Evolutionary conservation across 2,888 invertebrate species (phyloP).

Genomic region (Pammene fasciana): DNA sequence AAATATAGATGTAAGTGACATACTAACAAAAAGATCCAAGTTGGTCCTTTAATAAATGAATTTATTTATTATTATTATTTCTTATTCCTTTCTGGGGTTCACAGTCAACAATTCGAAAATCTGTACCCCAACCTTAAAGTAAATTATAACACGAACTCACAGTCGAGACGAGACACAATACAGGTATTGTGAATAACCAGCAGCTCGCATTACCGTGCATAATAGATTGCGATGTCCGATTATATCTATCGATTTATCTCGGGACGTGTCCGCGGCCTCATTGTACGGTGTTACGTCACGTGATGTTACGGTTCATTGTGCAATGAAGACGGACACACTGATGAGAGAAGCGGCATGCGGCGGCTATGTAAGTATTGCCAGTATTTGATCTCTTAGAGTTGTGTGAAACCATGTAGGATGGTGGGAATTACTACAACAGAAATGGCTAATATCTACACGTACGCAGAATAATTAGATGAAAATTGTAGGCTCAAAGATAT

Average conservation of each 20-base stretch:
- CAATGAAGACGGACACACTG: slow-evolving; percentile 40
- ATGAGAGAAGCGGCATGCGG: slow-evolving; percentile 1
- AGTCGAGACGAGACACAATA: neutral
- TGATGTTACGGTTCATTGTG: slow-evolving; percentile 40
- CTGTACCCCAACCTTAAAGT: too few species aligned
- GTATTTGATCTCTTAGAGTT: neutral
- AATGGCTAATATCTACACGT: too few species aligned
- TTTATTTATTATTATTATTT: too few species aligned
- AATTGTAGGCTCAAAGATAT: too few species aligned
- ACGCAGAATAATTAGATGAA: too few species aligned
- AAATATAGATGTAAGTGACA: too few species aligned
- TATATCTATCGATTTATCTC: slow-evolving; percentile 37
- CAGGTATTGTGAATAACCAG: slow-evolving; percentile 1
- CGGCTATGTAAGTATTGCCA: slow-evolving; percentile 11
- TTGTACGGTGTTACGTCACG: slow-evolving; percentile 33
- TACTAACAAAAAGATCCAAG: too few species aligned
- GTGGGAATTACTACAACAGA: too few species aligned
- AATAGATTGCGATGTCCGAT: slow-evolving; percentile 30
- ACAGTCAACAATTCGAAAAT: too few species aligned
- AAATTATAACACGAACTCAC: neutral
- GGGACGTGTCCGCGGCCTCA: slow-evolving; percentile 32
- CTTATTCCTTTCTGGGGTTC: too few species aligned
- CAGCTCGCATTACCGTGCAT: slow-evolving; percentile 25
- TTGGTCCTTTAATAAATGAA: too few species aligned
- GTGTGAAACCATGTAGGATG: too few species aligned